A percentile compares a stretch with the other conserved stretches of the same genome.
Evolutionary conservation across 2,113 vertebrate genomes (phyloP).

Genomic region (Catharus fuscescens): DNA sequence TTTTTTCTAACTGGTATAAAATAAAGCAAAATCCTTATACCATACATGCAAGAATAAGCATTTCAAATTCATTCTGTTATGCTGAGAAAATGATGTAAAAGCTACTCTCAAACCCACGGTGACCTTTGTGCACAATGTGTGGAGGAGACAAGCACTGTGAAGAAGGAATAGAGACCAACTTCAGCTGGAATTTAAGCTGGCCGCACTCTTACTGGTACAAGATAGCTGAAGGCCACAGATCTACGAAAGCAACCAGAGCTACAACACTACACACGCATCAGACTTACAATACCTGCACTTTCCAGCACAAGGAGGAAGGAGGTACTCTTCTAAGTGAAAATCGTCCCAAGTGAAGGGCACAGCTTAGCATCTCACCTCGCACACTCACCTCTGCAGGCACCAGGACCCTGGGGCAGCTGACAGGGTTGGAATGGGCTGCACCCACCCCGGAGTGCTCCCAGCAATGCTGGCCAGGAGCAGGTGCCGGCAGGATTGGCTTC

Average conservation of each 20-base stretch:
- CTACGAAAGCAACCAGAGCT: not conserved
- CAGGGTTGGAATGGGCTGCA: not conserved
- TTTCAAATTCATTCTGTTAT: not conserved
- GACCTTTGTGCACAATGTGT: rapidly evolving
- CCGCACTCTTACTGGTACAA: not conserved
- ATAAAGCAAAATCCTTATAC: not conserved
- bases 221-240: not conserved
- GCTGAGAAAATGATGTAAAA: not conserved
- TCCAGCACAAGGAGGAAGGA: not conserved
- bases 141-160: not conserved
- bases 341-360: not conserved
- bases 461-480: rapidly evolving
- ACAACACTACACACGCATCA: not conserved
- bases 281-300: not conserved
- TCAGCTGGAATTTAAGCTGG: not conserved
- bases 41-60: not conserved
- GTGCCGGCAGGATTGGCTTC: not conserved
- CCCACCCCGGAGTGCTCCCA: rapidly evolving
- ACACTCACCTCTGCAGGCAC: not conserved
- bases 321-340: not conserved
- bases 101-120: rapidly evolving
- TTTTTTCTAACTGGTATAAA: not conserved
- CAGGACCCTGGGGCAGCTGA: not conserved
- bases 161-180: not conserved
- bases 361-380: rapidly evolving